These are phyloP conservation scores for Baronia brevicornis DNA, from an alignment of 2,888 invertebrate genomes.

Conservation along the genomic window DNA sequence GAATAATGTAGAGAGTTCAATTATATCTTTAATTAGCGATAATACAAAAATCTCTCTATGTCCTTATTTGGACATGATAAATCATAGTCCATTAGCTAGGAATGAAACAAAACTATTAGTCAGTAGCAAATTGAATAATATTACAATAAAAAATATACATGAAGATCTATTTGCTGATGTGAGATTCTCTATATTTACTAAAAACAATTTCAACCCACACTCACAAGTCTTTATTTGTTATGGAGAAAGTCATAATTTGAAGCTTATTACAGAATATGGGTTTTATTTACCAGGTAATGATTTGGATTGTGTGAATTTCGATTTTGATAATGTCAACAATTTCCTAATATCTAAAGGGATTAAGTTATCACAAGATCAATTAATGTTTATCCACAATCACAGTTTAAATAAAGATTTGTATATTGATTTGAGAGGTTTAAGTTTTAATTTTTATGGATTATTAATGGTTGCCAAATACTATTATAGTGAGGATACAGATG, in stretches of 20 bases:
- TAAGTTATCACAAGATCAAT: constrained; percentile 72
- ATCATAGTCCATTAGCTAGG: constrained; percentile 81
- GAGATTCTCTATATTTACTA: constrained; percentile 63
- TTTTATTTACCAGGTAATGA: constrained; percentile 83
- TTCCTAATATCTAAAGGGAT: constrained; percentile 47
- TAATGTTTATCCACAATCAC: constrained; percentile 78
- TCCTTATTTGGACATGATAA: constrained; percentile 92
- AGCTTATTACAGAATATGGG: constrained; percentile 91
- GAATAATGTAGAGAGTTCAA: constrained; percentile 49
- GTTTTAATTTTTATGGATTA: constrained; percentile 78
- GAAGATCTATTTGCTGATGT: constrained; percentile 51
- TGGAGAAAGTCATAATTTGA: constrained; percentile 86
- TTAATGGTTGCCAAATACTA: constrained; percentile 64
- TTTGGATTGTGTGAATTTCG: constrained; percentile 79
- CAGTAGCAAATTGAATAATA: constrained; percentile 41
- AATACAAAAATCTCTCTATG: constrained; percentile 84
- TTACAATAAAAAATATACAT: constrained; percentile 39
- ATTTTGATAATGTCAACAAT: constrained; percentile 67
- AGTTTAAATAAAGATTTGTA: constrained; percentile 78
- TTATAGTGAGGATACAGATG: constrained; percentile 51
- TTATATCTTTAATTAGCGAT: constrained; percentile 67
- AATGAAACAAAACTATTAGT: constrained; percentile 69
- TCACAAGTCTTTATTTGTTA: constrained; percentile 92
- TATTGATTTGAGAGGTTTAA: constrained; percentile 77
- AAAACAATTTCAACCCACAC: constrained; percentile 74